Conservation (phyloP, 2,797 vertebrate genomes). For the Kryptolebias ocellatus region DNA sequence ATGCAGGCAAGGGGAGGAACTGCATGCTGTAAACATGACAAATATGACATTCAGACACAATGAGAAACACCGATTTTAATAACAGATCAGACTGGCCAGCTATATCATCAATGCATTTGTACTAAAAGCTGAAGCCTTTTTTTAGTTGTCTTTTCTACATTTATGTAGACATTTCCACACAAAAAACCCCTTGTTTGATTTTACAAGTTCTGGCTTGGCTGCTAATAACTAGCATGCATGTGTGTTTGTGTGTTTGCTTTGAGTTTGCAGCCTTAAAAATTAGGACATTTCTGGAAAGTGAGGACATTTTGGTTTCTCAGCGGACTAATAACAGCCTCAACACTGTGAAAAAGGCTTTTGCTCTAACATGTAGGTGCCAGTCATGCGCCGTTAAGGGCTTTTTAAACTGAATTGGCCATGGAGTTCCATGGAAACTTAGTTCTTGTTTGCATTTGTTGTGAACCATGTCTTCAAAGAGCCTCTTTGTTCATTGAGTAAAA, state of each 20-base stretch:
- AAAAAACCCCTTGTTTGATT: slow-evolving; percentile 44
- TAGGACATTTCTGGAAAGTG: slow-evolving; percentile 45
- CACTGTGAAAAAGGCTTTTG: slow-evolving; percentile 27
- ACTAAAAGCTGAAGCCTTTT: slow-evolving; percentile 23
- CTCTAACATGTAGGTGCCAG: slow-evolving; percentile 24
- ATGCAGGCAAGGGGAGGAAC: slow-evolving; percentile 93
- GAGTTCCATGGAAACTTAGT: slow-evolving; percentile 34
- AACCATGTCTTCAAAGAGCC: slow-evolving; percentile 9
- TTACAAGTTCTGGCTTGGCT: slow-evolving; percentile 41
- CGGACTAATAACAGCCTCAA: slow-evolving; percentile 13
- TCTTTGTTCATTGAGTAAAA: slow-evolving; percentile 19
- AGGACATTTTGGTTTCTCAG: slow-evolving; percentile 32
- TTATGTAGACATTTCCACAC: slow-evolving; percentile 24
- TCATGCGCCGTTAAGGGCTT: slow-evolving; percentile 26
- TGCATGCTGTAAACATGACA: slow-evolving; percentile 85
- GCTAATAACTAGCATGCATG: not conserved
- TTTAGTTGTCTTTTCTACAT: slow-evolving; percentile 30
- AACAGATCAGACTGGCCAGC: not conserved
- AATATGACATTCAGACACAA: slow-evolving; percentile 7
- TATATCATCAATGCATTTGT: not conserved
- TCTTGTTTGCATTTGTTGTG: slow-evolving; percentile 41
- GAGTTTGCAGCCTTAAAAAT: slow-evolving; percentile 2
- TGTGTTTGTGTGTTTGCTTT: not conserved
- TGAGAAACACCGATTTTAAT: slow-evolving; percentile 7
- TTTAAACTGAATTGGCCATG: slow-evolving; percentile 31